A percentile compares a stretch with the other conserved stretches of the same genome.
Evolutionary conservation across 2,888 invertebrate species (phyloP).

Genomic region (Andrena praecox): DNA sequence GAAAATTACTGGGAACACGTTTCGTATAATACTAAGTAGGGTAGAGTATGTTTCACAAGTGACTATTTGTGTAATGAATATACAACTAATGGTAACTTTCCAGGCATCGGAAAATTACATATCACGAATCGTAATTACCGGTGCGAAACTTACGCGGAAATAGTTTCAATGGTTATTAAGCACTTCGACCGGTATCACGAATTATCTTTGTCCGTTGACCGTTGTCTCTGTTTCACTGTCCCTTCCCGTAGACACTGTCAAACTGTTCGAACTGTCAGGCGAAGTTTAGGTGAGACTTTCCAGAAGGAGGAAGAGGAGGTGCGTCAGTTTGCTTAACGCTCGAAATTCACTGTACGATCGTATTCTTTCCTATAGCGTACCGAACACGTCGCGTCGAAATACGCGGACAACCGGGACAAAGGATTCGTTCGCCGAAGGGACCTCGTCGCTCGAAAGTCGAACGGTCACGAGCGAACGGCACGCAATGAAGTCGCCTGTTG

Average conservation of each 20-base stretch:
- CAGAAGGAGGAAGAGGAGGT: no score
- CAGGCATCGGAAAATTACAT: neutral
- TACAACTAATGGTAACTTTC: neutral
- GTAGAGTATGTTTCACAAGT: no score
- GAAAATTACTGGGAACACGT: neutral
- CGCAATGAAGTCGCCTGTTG: conserved; percentile 63
- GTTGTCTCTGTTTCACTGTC: neutral
- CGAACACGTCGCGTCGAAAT: neutral
- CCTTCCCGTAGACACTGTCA: neutral
- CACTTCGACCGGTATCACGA: neutral
- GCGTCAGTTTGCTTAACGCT: neutral
- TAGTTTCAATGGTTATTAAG: neutral
- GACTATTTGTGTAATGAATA: neutral
- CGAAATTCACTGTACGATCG: neutral
- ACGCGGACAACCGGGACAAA: conserved; percentile 39
- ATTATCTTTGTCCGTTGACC: neutral
- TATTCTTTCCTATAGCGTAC: neutral
- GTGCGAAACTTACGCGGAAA: conserved; percentile 21
- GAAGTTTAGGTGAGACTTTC: neutral
- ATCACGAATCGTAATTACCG: neutral
- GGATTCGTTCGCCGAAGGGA: conserved; percentile 17
- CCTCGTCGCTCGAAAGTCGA: conserved; percentile 54
- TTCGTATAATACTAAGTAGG: no score
- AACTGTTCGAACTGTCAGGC: neutral
- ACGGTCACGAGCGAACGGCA: conserved; percentile 52